Evolutionary conservation across 2,797 vertebrate species (phyloP).

Genomic region (Todus mexicanus): DNA sequence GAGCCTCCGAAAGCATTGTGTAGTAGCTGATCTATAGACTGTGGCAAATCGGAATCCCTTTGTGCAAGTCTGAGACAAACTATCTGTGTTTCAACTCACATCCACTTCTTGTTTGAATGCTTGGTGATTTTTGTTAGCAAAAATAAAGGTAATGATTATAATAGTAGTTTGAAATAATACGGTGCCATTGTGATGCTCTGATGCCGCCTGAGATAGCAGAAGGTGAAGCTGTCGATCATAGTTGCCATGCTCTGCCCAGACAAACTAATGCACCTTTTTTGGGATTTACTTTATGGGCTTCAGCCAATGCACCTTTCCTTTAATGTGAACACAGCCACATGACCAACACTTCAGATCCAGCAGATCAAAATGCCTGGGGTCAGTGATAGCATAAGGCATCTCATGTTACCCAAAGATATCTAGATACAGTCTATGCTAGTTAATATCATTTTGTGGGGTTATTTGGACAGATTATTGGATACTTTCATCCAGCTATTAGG

Average conservation of each 20-base stretch:
- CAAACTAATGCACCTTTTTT: neutral
- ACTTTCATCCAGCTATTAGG: neutral
- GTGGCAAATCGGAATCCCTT: neutral
- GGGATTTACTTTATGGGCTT: neutral
- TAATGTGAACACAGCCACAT: accelerated
- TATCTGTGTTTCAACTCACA: neutral
- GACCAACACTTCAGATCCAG: neutral
- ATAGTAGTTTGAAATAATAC: neutral
- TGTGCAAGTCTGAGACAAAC: neutral
- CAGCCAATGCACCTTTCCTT: neutral
- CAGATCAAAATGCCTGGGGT: neutral
- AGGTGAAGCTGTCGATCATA: neutral
- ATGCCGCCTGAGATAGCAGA: neutral
- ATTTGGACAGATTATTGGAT: neutral
- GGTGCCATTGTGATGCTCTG: neutral
- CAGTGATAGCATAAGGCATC: neutral
- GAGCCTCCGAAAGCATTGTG: neutral
- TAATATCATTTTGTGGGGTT: neutral
- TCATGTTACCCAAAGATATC: neutral
- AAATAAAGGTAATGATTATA: neutral
- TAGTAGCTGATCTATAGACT: neutral
- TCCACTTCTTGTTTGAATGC: neutral
- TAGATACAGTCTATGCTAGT: neutral
- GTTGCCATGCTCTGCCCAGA: neutral
- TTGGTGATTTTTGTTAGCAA: neutral